Evolutionary conservation across 1,140 invertebrate genomes (phyloP).

Genomic region (Drosophila mayri): DNA sequence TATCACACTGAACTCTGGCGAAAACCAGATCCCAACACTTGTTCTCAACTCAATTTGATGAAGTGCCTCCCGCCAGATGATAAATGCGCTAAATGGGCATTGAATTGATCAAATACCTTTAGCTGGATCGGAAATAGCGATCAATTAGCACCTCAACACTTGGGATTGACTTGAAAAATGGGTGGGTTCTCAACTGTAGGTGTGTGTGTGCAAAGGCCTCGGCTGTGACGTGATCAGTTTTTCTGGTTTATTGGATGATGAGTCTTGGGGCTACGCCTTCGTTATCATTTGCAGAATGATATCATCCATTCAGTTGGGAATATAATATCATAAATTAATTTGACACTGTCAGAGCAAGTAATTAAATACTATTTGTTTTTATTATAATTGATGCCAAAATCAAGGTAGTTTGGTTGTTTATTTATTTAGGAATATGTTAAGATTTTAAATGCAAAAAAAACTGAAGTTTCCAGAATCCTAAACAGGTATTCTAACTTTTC

Average conservation of each 20-base stretch:
- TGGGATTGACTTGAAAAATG: constrained; percentile 7
- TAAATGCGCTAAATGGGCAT: constrained; percentile 22
- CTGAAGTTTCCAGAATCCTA: too few relatives aligned
- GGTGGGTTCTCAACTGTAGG: background rate
- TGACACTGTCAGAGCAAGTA: constrained; percentile 10
- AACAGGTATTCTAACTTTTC: background rate
- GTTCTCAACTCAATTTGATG: constrained; percentile 19
- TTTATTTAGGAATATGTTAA: background rate
- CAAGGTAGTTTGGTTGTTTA: background rate
- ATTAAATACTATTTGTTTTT: constrained; percentile 19
- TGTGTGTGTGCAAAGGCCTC: background rate
- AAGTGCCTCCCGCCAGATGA: constrained; percentile 26
- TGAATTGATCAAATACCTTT: constrained; percentile 27
- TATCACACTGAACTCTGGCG: constrained; percentile 1
- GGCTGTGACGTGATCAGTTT: constrained; percentile 27
- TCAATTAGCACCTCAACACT: constrained; percentile 38
- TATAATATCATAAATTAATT: constrained; percentile 13
- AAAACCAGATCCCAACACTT: constrained; percentile 19
- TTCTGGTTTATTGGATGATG: constrained; percentile 44
- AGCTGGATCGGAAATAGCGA: constrained; percentile 15
- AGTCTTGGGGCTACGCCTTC: constrained; percentile 14
- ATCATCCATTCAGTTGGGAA: constrained; percentile 38
- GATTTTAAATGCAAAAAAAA: too few relatives aligned
- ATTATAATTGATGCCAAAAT: background rate
- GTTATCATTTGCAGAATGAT: constrained; percentile 54